Conservation (phyloP, 2,888 invertebrate genomes). For the Volucella inanis region DNA sequence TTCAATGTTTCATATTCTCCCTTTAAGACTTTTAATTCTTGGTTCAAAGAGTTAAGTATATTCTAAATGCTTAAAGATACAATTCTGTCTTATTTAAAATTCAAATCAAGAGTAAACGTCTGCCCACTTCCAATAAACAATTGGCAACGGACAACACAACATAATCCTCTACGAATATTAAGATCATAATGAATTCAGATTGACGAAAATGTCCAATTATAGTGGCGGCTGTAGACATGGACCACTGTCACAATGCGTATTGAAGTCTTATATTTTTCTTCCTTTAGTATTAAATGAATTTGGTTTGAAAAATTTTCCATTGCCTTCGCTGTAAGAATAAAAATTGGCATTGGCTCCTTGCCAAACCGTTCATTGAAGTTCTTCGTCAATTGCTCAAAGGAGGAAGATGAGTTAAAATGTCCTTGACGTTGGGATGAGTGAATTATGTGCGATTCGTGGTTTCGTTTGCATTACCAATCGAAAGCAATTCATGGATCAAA, state of each 20-base stretch:
- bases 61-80: no score
- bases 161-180: background rate
- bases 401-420: background rate
- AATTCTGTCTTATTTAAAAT: no score
- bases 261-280: background rate
- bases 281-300: slow-evolving; percentile 42
- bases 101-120: no score
- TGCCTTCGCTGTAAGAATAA: slow-evolving; percentile 72
- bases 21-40: no score
- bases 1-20: no score
- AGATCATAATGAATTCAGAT: slow-evolving; percentile 14
- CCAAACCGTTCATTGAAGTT: slow-evolving; percentile 24
- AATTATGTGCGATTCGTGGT: background rate
- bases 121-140: no score
- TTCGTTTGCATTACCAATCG: slow-evolving; percentile 52
- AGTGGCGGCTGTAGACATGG: slow-evolving; percentile 42
- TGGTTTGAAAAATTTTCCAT: slow-evolving; percentile 58
- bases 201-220: slow-evolving; percentile 67
- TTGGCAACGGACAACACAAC: no score
- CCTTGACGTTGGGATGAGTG: no score
- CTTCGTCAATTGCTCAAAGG: slow-evolving; percentile 19
- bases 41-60: no score
- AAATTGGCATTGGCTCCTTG: slow-evolving; percentile 58
- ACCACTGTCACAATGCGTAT: slow-evolving; percentile 35
- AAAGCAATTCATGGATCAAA: slow-evolving; percentile 35